phyloP scores from a whole-genome alignment of 2,888 invertebrate genomes.

The Volucella bombylans region DNA sequence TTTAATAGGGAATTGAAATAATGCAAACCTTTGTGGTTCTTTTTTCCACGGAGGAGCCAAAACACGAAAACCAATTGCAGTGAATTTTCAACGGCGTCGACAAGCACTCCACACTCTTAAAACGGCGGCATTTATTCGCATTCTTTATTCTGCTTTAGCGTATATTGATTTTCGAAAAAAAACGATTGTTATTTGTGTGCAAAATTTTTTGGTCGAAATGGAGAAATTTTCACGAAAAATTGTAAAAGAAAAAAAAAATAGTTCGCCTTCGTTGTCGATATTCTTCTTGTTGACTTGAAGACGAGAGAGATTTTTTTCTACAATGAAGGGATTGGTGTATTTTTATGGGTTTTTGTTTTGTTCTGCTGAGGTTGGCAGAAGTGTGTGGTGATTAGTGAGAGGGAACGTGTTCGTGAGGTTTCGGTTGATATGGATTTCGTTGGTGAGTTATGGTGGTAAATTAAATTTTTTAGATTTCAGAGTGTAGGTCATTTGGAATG shows the following conservation, averaged over 20 bases:
- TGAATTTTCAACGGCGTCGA: constrained; percentile 79
- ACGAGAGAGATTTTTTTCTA: constrained; percentile 43
- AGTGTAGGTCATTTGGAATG: too few relatives aligned
- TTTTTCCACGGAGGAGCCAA: constrained; percentile 81
- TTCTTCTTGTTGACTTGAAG: constrained; percentile 64
- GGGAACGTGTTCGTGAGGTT: constrained; percentile 15
- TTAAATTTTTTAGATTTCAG: too few relatives aligned
- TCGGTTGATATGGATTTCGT: too few relatives aligned
- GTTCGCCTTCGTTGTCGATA: constrained; percentile 64
- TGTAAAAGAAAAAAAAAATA: constrained; percentile 49
- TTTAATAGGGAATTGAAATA: constrained; percentile 12
- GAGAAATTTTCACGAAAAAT: constrained; percentile 51
- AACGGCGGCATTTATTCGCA: constrained; percentile 72
- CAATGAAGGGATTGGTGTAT: constrained; percentile 48
- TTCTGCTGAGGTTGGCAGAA: constrained; percentile 34
- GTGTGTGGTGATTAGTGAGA: background rate
- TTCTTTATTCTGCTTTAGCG: constrained; percentile 56
- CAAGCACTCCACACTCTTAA: constrained; percentile 70
- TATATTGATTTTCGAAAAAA: constrained; percentile 27
- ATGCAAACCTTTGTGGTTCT: constrained; percentile 82
- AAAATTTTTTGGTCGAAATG: constrained; percentile 36
- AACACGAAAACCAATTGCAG: constrained; percentile 82
- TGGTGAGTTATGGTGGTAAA: too few relatives aligned
- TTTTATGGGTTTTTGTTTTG: constrained; percentile 32
- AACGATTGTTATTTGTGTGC: constrained; percentile 28